phyloP scores from a whole-genome alignment of 1,140 invertebrate species.

The Orussus abietinus region DNA sequence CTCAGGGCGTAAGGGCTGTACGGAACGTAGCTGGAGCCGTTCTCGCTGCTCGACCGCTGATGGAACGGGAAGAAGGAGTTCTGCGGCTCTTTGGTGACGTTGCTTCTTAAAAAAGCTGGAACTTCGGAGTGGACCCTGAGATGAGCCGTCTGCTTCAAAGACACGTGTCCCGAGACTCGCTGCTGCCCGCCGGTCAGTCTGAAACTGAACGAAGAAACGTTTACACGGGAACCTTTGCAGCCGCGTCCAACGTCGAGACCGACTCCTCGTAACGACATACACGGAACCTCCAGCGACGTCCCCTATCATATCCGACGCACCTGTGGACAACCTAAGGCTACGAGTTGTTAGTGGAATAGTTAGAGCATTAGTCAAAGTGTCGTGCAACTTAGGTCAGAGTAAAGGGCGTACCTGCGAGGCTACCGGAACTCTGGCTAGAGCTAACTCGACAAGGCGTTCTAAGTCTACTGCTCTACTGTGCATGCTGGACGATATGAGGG shows the following conservation, averaged over 20 bases:
- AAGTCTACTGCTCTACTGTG: too few species aligned
- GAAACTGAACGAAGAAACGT: conserved; percentile 38
- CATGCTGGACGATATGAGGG: too few species aligned
- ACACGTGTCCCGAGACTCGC: conserved; percentile 39
- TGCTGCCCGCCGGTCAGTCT: conserved; percentile 35
- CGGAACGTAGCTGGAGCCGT: conserved; percentile 40
- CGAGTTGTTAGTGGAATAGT: conserved; percentile 40
- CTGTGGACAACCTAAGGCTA: conserved; percentile 24
- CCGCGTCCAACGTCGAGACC: too few species aligned
- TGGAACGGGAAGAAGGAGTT: conserved; percentile 36
- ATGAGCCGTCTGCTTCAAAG: conserved; percentile 42
- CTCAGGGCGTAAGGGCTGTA: conserved; percentile 48
- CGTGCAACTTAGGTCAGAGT: conserved; percentile 36
- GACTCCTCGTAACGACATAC: not conserved
- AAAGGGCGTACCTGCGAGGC: conserved; percentile 9
- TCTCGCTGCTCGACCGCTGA: conserved; percentile 41
- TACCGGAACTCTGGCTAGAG: too few species aligned
- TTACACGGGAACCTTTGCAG: too few species aligned
- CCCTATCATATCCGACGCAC: conserved; percentile 18
- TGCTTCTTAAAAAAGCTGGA: conserved; percentile 32
- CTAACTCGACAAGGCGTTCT: too few species aligned
- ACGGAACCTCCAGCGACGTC: conserved; percentile 3
- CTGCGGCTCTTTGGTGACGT: conserved; percentile 33
- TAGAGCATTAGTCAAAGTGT: conserved; percentile 36
- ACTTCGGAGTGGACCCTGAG: conserved; percentile 37